Evolutionary conservation across 2,113 vertebrate genomes (phyloP).

Genomic region (Meriones unguiculatus): DNA sequence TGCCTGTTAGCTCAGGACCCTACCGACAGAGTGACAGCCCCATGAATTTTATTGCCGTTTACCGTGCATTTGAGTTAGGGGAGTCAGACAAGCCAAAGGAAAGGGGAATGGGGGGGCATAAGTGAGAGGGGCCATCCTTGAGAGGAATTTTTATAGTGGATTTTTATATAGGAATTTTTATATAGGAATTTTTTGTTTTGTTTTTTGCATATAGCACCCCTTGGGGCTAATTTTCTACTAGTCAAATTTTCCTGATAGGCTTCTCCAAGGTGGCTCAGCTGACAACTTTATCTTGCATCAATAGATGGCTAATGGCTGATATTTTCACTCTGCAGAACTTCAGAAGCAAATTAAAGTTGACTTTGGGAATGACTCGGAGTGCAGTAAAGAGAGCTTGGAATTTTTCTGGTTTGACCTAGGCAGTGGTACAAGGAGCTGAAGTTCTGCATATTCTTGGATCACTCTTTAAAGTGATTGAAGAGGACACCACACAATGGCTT

Average conservation of each 20-base stretch:
- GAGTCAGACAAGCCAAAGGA: background rate
- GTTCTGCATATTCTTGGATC: background rate
- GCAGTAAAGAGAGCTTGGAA: background rate
- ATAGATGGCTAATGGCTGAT: no score
- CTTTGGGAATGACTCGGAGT: background rate
- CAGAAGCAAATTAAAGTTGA: constrained; percentile 13
- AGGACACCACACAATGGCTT: background rate
- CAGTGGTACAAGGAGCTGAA: background rate
- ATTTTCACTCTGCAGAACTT: background rate
- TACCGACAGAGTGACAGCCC: background rate
- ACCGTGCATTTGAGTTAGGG: background rate
- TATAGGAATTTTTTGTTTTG: no score
- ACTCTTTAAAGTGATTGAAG: background rate
- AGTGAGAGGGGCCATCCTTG: background rate
- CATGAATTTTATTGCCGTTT: background rate
- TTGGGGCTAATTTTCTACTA: background rate
- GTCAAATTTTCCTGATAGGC: background rate
- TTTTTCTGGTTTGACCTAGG: background rate
- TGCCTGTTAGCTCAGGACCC: background rate
- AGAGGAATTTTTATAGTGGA: background rate
- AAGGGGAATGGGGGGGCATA: background rate
- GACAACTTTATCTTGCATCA: background rate
- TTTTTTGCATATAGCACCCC: background rate
- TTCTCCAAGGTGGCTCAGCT: background rate
- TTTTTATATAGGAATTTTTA: background rate